These are phyloP conservation scores for Jacana jacana DNA, from an alignment of 2,113 vertebrate species.

Conservation along the genomic window DNA sequence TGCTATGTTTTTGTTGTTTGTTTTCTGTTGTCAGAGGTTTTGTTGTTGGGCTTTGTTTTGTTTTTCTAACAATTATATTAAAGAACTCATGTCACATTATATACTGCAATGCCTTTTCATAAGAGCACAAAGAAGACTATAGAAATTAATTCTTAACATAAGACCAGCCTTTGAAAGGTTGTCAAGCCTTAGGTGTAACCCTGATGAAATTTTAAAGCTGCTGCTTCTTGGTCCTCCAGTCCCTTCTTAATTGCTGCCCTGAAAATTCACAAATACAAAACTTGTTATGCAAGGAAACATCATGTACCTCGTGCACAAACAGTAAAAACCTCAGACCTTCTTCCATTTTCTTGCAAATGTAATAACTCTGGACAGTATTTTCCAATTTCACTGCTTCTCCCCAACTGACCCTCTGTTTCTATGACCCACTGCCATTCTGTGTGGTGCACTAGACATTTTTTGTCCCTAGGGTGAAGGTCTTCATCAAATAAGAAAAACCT, in stretches of 20 bases:
- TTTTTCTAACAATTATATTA: neutral
- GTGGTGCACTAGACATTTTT: neutral
- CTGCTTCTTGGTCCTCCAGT: neutral
- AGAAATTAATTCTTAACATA: neutral
- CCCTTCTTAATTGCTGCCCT: neutral
- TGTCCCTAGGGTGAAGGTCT: neutral
- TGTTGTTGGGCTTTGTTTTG: neutral
- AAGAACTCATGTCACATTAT: neutral
- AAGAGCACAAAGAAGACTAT: neutral
- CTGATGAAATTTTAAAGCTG: neutral
- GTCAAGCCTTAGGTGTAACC: neutral
- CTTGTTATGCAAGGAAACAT: neutral
- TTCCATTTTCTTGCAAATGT: neutral
- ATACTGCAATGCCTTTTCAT: neutral
- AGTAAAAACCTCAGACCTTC: neutral
- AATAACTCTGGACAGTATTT: neutral
- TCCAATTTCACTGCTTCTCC: neutral
- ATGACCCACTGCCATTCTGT: neutral
- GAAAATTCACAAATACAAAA: neutral
- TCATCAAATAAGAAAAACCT: neutral
- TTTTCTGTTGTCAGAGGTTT: neutral
- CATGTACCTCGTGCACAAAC: neutral
- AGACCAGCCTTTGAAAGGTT: neutral
- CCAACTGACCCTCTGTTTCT: neutral
- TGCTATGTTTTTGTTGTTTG: neutral